These are phyloP conservation scores for Cephalopterus ornatus DNA, from an alignment of 2,113 vertebrate genomes.

Conservation along the genomic window DNA sequence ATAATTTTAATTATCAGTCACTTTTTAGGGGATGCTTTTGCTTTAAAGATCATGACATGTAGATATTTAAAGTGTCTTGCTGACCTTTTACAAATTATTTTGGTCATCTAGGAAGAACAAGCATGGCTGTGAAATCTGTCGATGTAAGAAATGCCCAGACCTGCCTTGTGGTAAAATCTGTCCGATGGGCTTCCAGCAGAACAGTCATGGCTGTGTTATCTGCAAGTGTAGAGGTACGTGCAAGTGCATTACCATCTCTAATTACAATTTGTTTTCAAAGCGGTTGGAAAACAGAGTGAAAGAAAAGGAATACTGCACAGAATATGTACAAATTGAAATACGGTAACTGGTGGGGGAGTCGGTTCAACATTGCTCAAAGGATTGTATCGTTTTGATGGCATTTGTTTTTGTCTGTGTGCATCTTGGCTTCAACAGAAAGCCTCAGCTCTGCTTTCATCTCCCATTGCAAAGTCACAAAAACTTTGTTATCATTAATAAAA, in stretches of 20 bases:
- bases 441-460: background rate
- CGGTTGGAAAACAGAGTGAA: background rate
- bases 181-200: constrained; percentile 85
- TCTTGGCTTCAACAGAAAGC: background rate
- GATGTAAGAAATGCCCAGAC: constrained; percentile 88
- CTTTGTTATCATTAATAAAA: background rate
- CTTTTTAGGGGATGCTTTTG: background rate
- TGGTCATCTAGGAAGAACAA: constrained; percentile 86
- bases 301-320: background rate
- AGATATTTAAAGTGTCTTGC: background rate
- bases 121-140: constrained; percentile 88
- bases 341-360: background rate
- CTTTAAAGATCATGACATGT: background rate
- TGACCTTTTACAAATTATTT: constrained; percentile 63
- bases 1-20: background rate
- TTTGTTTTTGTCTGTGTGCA: background rate
- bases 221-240: constrained; percentile 87
- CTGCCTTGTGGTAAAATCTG: constrained; percentile 84
- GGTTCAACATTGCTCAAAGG: background rate
- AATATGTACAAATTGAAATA: background rate
- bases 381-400: background rate
- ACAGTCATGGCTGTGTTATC: constrained; percentile 80
- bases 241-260: background rate
- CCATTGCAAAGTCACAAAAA: background rate
- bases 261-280: background rate